Base-by-base conservation (phyloP, 2,888 invertebrate species). In the Timandra comae region DNA sequence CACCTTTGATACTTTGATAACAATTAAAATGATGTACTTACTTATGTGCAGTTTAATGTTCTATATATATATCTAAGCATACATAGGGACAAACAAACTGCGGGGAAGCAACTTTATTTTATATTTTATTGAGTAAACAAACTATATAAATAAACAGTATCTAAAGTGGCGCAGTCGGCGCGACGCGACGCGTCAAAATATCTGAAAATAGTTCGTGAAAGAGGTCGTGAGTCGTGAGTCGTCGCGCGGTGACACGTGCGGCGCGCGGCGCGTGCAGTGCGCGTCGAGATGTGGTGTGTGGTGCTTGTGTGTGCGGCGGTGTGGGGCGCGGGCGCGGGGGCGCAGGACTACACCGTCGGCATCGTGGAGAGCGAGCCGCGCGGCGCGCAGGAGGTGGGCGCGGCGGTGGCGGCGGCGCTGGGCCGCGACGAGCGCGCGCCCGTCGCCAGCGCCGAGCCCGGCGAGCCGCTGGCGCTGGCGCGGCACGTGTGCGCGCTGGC, bases 331-430 rank as follows among this genome's bases (percentile, higher is more conserved):
- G 19, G 27, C 13, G 28, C 30, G 21, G 19, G 12, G 21, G 42
- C 48, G 13, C 42, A 46, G 26, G 38, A 50, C n/a, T 8, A 52
- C 9, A 29, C 38, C 19, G 43, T 58, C 28, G 58, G 59, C 59
- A 16, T 6, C 16, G 1, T 68, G 52, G 68, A 65, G 50, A 45
- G 41, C 37, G 27, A 44, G 35, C 59, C 61, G 43, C 41, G 26
- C 45, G 49, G 45, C 38, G 61, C 50, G 41, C 46, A 41, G 56
- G 48, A 43, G 49, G 47, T 66, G 49, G 57, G 56, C 40, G 67
- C 60, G 31, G 56, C 49, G 24, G 52, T 49, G 49, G 52, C 50
- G 40, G 62, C 58, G 43, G 60, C 53, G 38, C 49, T 38, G 35
- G 41, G 33, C 27, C 49, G 30, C 21, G 35, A 12, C 12, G 43